Conservation (phyloP, 2,888 invertebrate genomes). For the Cylindroiulus punctatus region DNA sequence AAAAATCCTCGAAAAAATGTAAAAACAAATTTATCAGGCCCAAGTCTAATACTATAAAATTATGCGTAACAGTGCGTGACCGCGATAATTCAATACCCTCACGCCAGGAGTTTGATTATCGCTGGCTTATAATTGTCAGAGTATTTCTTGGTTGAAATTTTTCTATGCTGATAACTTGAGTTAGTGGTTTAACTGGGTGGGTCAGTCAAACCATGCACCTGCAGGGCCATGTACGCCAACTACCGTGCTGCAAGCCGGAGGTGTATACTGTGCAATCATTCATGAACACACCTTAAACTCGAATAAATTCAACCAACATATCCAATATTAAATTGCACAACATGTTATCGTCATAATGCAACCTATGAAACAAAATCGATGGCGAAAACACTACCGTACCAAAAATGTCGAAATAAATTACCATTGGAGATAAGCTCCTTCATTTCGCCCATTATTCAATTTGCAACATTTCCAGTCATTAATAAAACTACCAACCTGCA, state of each 20-base stretch:
- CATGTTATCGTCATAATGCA: not conserved
- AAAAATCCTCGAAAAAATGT: not conserved
- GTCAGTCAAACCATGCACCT: not conserved
- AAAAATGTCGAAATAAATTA: too few species aligned
- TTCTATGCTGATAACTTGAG: not conserved
- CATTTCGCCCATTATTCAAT: too few species aligned
- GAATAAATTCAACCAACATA: not conserved
- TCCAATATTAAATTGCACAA: not conserved
- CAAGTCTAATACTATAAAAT: not conserved
- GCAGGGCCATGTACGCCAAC: not conserved
- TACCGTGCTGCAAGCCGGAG: not conserved
- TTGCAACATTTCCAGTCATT: too few species aligned
- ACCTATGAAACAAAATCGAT: not conserved
- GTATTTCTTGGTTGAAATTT: not conserved
- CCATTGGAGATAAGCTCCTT: too few species aligned
- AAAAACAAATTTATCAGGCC: not conserved
- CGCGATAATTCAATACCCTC: conserved; percentile 9
- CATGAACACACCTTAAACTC: not conserved
- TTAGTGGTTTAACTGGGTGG: not conserved
- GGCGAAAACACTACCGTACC: too few species aligned
- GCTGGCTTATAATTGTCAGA: not conserved
- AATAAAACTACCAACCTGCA: not conserved
- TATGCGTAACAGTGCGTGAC: not conserved
- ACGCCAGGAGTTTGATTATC: not conserved
- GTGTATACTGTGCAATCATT: not conserved